Evolutionary conservation across 2,113 vertebrate species (phyloP), one percentile per base, ranked within the genome.

Genomic region (Picathartes gymnocephalus): DNA sequence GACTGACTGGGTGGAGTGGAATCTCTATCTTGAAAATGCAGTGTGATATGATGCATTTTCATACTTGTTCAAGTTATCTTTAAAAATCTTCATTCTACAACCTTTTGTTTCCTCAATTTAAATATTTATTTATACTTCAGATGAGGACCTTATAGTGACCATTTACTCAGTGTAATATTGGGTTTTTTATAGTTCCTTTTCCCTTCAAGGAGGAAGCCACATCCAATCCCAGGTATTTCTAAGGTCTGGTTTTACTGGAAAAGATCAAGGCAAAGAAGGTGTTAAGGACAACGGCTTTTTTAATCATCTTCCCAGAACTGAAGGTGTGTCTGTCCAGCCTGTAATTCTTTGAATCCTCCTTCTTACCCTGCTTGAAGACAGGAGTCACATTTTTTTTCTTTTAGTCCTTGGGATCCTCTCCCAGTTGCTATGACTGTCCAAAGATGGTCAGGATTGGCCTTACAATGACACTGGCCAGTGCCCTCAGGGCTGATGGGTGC

Each of bases 1-100:
- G 15, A 13, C 3, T 51, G 33, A 2, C 5, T 65, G 30, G 6
- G 2, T 48, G 4, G 5, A 30, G 1, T 3, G 39, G 5, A 13
- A 7, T 16, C 9, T 61, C 30, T 53, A 0, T 35, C 37, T 62
- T 88, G 37, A 85, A 88, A 61, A 50, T 8, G 23, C 17, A 61
- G 14, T 18, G 8, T 56, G 42, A 66, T 48, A 35, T 1, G 19
- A 69, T 65, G 40, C 18, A 15, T 37, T 47, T 66, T n/a, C 8
- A 7, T 44, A n/a, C 10, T 37, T 71, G 7, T n/a, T 89, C 25
- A 72, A 50, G 13, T 68, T 80, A 16, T 50, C 33, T 62, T 16
- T 6, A 5, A 70, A 78, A 70, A 42, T 31, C 21, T 51, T 47
- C 4, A 23, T 56, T n/a, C 25, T 22, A 8, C 16, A 24, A 68